These are phyloP conservation scores for Penaeus chinensis DNA, from an alignment of 1,140 invertebrate genomes.

Conservation along the genomic window DNA sequence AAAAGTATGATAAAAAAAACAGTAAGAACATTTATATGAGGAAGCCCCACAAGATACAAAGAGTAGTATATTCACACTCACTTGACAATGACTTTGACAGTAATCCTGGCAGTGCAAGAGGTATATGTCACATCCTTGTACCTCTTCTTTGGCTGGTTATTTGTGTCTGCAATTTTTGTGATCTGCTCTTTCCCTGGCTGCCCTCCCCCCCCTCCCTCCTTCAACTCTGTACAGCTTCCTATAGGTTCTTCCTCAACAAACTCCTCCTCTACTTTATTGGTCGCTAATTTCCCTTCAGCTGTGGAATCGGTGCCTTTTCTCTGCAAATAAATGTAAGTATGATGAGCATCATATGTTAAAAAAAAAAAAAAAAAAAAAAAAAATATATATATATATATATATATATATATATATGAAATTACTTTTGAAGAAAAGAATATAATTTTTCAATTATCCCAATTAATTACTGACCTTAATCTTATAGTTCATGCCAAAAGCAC, in stretches of 20 bases:
- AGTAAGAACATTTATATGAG: too few relatives aligned
- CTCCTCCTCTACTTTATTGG: not conserved
- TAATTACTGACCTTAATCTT: slow-evolving; percentile 39
- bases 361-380: not conserved
- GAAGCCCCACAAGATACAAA: too few relatives aligned
- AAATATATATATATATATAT: not conserved
- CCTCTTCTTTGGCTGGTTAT: slow-evolving; percentile 25
- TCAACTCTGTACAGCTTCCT: not conserved
- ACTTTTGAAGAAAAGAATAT: not conserved
- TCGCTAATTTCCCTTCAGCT: not conserved
- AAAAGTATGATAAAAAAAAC: too few relatives aligned
- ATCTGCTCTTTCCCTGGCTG: not conserved
- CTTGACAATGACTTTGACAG: slow-evolving; percentile 46
- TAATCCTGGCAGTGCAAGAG: slow-evolving; percentile 40
- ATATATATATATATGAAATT: not conserved
- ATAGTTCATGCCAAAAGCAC: slow-evolving; percentile 52
- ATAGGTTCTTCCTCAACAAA: not conserved
- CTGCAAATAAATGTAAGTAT: not conserved
- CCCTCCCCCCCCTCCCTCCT: not conserved
- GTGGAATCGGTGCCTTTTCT: not conserved
- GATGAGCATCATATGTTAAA: too few relatives aligned
- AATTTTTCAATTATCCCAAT: too few relatives aligned
- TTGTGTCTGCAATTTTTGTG: not conserved
- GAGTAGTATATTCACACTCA: not conserved
- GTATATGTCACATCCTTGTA: slow-evolving; percentile 46